Evolutionary conservation across 2,888 invertebrate genomes (phyloP), one percentile per base, ranked within the genome.

Genomic region (Zygothrica quintamaculata): DNA sequence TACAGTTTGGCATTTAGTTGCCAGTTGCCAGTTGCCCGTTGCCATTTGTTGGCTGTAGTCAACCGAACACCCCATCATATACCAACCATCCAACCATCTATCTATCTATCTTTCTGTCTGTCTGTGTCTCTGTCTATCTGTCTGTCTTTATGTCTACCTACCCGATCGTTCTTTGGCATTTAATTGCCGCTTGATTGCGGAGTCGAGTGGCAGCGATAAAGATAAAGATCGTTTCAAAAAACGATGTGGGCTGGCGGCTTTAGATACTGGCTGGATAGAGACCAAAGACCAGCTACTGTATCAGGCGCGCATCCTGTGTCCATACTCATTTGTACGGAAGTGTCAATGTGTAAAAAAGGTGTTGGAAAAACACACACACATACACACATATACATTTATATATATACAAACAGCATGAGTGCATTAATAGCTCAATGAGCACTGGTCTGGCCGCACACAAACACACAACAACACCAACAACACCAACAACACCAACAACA

Each of bases 311-410:
- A 68, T 72, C 73, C 72, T 69, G 69, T 58, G 34, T 31, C 6
- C 43, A 22, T 39, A 50, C 12, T 55, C 56, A 57, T 65, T 55
- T 60, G 62, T 77, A 69, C 75, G 76, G 68, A 80, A 80, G 84
- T 84, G 80, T 84, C 78, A 84, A 75, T 84, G 80, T 80, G 81
- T 80, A 75, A 65, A 77, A 80, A 84, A 80, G 76, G 81, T 76
- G 80, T 71, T 81, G 84, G 78, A 34, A 84, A 80, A 84, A 74
- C 65, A 70, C 71, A 74, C 58, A 51, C 55, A 55, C 34, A 56
- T 16, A 56, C 8, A 46, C 13, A 40, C 8, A 53, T 5, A 39
- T 25, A 48, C 34, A 11, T 6, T 46, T 16, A 36, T 34, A 36
- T 15, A 43, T 7, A 57, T 8, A 26, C 26, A 4, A 26, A 4